Conservation (phyloP, 2,888 invertebrate genomes). For the Amaurobius ferox region DNA sequence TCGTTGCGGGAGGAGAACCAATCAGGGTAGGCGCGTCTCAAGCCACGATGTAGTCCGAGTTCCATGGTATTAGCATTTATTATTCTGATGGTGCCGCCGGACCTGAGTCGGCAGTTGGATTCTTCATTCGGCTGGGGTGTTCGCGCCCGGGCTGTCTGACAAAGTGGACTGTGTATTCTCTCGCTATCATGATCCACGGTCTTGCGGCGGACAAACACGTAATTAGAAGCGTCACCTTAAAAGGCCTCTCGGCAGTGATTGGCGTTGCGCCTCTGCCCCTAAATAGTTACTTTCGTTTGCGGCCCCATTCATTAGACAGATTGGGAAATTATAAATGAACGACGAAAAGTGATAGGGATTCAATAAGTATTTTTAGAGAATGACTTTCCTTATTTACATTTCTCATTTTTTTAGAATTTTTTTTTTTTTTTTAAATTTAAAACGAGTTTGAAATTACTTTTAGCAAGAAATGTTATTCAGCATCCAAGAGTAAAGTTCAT, state of each 20-base stretch:
- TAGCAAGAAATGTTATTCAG: too few relatives aligned
- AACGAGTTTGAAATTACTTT: too few relatives aligned
- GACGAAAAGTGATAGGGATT: too few relatives aligned
- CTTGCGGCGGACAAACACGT: slow-evolving; percentile 1
- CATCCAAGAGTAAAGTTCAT: too few relatives aligned
- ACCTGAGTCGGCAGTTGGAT: slow-evolving; percentile 49
- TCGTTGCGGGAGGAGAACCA: slow-evolving; percentile 40
- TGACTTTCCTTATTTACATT: too few relatives aligned
- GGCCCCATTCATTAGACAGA: too few relatives aligned
- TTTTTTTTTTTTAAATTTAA: too few relatives aligned
- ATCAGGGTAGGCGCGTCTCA: slow-evolving; percentile 55
- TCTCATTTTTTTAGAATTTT: too few relatives aligned
- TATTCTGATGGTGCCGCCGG: slow-evolving; percentile 68
- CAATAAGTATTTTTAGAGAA: too few relatives aligned
- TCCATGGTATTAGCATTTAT: slow-evolving; percentile 73
- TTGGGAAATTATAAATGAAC: too few relatives aligned
- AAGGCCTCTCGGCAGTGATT: slow-evolving; percentile 10
- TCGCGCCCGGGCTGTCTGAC: slow-evolving; percentile 39
- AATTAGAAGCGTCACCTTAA: slow-evolving; percentile 15
- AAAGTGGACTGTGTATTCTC: slow-evolving; percentile 27
- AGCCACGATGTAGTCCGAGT: slow-evolving; percentile 57
- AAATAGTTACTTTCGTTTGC: too few relatives aligned
- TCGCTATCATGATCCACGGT: not conserved
- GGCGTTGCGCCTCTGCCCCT: too few relatives aligned
- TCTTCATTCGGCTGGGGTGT: slow-evolving; percentile 50